Base-by-base conservation (phyloP, 2,888 invertebrate species). In the Tuta absoluta region DNA sequence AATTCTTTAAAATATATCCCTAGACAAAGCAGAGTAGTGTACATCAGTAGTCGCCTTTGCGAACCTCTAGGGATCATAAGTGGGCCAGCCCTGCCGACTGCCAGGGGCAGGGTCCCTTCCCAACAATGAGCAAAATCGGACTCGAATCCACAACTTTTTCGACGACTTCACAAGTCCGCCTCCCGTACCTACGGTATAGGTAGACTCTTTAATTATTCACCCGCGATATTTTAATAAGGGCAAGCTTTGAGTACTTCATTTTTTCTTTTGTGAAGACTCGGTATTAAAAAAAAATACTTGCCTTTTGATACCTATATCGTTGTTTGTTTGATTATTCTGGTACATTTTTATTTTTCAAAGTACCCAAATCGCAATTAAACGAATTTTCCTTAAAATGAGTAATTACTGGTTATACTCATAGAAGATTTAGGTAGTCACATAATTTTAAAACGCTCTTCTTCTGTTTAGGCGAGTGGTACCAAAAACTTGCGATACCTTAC, bases 171-270 rank as follows among this genome's bases (percentile, higher is more conserved):
- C 23, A 21, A 51, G 21, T 21, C 7, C 5, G 21, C 21, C n/a
- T 7, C 1, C 14, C 45, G 11, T 17, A 21, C 51, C 10, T 12
- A 19, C 51, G 19, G 17, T 21, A 49, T 8, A 23, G 11, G n/a
- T 8, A 12, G 7, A 51, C 51, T 51, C 23, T 21, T 48, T 48
- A 48, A 51, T 51, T 51, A 51, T 51, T 21, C 51, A 51, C n/a
- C 48, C 48, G 7, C 21, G 48, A 17, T 48, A 41, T 41, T 41
- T 41, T 41, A 41, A 41, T 41, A 41, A 41, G 41, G 14, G 41
- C 14, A 1, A 12, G 14, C 14, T 41, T 12, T 14, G 14, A 14
- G 11, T 38, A 38, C 12, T 41, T 41, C 14, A 12, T 12, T 41
- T 12, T 41, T 41, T 41, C 3, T 41, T 41, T 12, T 41, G 28